These are phyloP conservation scores for Hestina assimilis DNA, from an alignment of 1,140 invertebrate species.

Conservation along the genomic window DNA sequence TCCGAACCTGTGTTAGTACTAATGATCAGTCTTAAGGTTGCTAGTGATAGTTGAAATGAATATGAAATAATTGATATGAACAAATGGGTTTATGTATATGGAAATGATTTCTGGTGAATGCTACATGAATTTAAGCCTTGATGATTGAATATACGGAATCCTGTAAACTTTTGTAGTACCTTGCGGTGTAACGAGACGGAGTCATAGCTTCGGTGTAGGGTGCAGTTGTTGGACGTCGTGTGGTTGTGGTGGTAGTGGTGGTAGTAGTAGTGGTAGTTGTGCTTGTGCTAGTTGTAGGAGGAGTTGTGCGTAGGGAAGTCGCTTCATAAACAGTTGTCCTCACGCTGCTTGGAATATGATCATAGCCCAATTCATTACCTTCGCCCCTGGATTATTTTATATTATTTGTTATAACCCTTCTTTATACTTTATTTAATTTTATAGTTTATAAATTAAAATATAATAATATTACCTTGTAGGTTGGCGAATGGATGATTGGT, in stretches of 20 bases:
- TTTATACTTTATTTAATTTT: slow-evolving; percentile 4
- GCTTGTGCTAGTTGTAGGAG: slow-evolving; percentile 69
- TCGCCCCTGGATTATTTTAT: slow-evolving; percentile 69
- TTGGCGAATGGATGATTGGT: slow-evolving; percentile 69
- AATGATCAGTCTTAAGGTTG: slow-evolving; percentile 51
- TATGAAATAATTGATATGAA: slow-evolving; percentile 1
- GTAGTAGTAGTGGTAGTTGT: slow-evolving; percentile 66
- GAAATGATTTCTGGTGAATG: slow-evolving; percentile 34
- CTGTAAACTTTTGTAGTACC: slow-evolving; percentile 79
- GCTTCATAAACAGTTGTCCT: slow-evolving; percentile 71
- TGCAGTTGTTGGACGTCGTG: slow-evolving; percentile 72
- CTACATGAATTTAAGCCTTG: slow-evolving; percentile 53
- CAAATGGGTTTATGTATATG: slow-evolving; percentile 15
- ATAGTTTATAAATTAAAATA: background rate
- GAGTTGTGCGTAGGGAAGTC: slow-evolving; percentile 66
- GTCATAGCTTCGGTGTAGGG: slow-evolving; percentile 71
- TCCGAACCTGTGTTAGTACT: slow-evolving; percentile 29
- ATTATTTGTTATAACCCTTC: slow-evolving; percentile 21
- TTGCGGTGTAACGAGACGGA: slow-evolving; percentile 74
- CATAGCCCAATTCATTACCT: slow-evolving; percentile 79
- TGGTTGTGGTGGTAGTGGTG: slow-evolving; percentile 56
- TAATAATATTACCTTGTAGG: slow-evolving; percentile 65
- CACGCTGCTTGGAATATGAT: slow-evolving; percentile 71
- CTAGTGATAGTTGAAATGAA: slow-evolving; percentile 11
- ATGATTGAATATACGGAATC: slow-evolving; percentile 38